Evolutionary conservation across 2,113 vertebrate species (phyloP).

Genomic region (Rhinolophus sinicus): DNA sequence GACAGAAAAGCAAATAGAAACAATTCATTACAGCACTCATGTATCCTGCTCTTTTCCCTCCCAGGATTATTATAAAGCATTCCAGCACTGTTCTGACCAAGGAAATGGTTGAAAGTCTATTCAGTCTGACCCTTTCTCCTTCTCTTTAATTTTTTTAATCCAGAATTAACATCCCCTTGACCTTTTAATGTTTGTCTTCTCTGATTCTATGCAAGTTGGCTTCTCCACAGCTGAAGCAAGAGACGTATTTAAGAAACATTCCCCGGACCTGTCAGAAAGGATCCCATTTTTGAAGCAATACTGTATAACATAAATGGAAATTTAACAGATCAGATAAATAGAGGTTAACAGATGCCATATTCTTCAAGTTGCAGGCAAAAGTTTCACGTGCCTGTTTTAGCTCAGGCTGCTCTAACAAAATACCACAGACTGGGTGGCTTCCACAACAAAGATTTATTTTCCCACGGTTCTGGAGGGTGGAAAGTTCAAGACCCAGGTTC

Average conservation of each 20-base stretch:
- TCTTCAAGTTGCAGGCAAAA: background rate
- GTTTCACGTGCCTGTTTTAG: background rate
- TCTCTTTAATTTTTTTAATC: background rate
- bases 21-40: background rate
- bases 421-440: background rate
- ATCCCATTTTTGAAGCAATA: background rate
- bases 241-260: background rate
- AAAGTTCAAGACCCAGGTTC: background rate
- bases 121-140: background rate
- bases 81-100: background rate
- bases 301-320: background rate
- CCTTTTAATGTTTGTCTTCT: constrained; percentile 7
- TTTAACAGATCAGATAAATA: background rate
- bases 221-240: background rate
- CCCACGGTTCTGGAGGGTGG: background rate
- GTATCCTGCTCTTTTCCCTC: background rate
- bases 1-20: constrained; percentile 56
- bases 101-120: background rate
- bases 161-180: background rate
- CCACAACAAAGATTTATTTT: background rate
- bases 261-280: background rate
- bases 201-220: background rate
- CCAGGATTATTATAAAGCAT: background rate
- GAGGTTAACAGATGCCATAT: background rate
- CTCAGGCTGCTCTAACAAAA: background rate